Percentiles rank a stretch among this genome's conserved stretches.
phyloP scores from a whole-genome alignment of 1,140 invertebrate species.

The Venustaconcha ellipsiformis region DNA sequence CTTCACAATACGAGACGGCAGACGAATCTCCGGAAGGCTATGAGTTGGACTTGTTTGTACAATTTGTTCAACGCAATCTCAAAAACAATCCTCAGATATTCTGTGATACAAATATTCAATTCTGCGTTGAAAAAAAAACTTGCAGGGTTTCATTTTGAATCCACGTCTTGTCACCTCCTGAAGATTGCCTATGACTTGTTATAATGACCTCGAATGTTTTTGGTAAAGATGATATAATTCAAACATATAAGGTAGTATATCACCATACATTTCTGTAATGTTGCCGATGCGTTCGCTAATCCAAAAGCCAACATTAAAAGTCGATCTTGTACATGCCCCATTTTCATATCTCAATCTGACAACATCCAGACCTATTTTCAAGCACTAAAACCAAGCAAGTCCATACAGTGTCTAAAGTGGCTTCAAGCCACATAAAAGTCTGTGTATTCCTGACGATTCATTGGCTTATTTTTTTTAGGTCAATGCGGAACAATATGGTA shows the following conservation, averaged over 20 bases:
- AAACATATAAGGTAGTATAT: constrained; percentile 22
- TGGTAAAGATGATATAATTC: constrained; percentile 33
- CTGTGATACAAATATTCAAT: constrained; percentile 9
- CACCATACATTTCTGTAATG: constrained; percentile 49
- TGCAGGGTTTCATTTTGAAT: constrained; percentile 22
- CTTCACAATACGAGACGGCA: too few species aligned
- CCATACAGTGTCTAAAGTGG: constrained; percentile 19
- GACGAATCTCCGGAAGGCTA: too few species aligned
- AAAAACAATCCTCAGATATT: background rate
- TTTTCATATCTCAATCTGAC: constrained; percentile 8
- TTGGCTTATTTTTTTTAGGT: constrained; percentile 65
- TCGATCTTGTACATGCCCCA: constrained; percentile 3
- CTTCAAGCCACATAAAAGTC: constrained; percentile 18
- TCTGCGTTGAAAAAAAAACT: constrained; percentile 26
- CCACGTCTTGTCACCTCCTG: constrained; percentile 3
- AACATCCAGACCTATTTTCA: constrained; percentile 24
- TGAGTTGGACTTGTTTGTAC: too few species aligned
- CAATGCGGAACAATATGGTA: constrained; percentile 69
- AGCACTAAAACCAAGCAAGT: constrained; percentile 6
- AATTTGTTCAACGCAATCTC: too few species aligned
- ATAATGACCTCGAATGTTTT: constrained; percentile 17
- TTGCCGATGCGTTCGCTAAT: constrained; percentile 33
- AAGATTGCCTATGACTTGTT: constrained; percentile 11
- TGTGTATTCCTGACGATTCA: constrained; percentile 23
- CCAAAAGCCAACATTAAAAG: constrained; percentile 31